phyloP scores from a whole-genome alignment of 2,797 vertebrate genomes.

The Sebastes baramenuke region DNA sequence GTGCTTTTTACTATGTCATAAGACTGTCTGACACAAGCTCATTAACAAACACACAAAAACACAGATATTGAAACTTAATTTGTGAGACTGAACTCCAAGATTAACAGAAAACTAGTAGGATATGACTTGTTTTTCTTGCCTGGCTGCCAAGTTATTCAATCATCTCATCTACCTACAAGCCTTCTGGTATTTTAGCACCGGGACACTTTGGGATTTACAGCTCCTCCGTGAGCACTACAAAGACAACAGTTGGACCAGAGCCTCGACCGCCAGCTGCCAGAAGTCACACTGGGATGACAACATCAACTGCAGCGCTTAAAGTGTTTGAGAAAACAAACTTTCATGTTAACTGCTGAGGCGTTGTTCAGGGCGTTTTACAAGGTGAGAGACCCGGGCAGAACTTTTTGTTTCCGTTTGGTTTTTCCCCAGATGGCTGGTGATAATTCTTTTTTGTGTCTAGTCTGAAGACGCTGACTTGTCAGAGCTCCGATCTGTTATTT shows the following conservation, averaged over 20 bases:
- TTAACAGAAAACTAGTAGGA: not conserved
- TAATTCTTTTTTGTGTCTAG: conserved; percentile 25
- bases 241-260: conserved; percentile 41
- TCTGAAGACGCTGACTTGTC: conserved; percentile 22
- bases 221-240: conserved; percentile 57
- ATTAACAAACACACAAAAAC: conserved; percentile 16
- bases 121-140: not conserved
- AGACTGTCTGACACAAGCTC: conserved; percentile 35
- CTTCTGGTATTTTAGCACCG: conserved; percentile 36
- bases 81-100: not conserved
- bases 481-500: not conserved
- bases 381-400: conserved; percentile 8
- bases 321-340: conserved; percentile 67
- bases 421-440: conserved; percentile 30
- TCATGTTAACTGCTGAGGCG: conserved; percentile 42
- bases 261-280: conserved; percentile 58
- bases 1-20: conserved; percentile 23
- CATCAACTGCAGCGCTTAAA: conserved; percentile 58
- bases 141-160: conserved; percentile 40
- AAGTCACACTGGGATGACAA: conserved; percentile 63
- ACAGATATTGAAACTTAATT: not conserved
- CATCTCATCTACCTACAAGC: conserved; percentile 26
- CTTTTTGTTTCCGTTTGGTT: conserved; percentile 37
- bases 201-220: conserved; percentile 49
- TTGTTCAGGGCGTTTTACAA: conserved; percentile 52